These are phyloP conservation scores for Acrocyrtus sp. DNA, from an alignment of 2,888 invertebrate species.

Conservation along the genomic window DNA sequence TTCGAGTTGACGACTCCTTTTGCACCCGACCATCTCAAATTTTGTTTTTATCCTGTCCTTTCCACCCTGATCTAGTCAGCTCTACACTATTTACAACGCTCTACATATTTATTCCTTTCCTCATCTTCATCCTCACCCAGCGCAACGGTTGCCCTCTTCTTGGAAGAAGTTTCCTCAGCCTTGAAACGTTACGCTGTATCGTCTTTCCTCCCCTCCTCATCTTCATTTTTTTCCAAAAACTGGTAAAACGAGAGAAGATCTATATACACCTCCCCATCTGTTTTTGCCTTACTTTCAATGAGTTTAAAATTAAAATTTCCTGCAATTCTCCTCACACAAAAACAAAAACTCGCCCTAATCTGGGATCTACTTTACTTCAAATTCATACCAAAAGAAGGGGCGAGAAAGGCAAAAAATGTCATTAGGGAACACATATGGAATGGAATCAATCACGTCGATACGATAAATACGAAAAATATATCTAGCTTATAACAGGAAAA, in stretches of 20 bases:
- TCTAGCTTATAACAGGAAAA: constrained; percentile 45
- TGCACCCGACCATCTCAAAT: constrained; percentile 40
- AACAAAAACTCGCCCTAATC: constrained; percentile 9
- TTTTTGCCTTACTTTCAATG: constrained; percentile 36
- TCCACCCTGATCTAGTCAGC: no score
- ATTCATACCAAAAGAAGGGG: constrained; percentile 38
- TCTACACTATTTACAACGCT: not conserved
- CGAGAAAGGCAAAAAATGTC: constrained; percentile 57
- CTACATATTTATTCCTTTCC: not conserved
- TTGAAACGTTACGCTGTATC: constrained; percentile 18
- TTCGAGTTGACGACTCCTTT: no score
- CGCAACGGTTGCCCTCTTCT: not conserved
- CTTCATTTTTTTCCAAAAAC: constrained; percentile 36
- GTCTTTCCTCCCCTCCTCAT: constrained; percentile 31
- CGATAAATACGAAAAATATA: not conserved
- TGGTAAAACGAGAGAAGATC: constrained; percentile 31
- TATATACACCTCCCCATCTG: constrained; percentile 12
- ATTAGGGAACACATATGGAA: constrained; percentile 63
- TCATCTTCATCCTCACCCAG: not conserved
- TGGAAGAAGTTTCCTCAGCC: constrained; percentile 22
- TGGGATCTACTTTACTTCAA: constrained; percentile 31
- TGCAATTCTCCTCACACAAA: constrained; percentile 12
- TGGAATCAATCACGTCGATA: constrained; percentile 63
- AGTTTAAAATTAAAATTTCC: constrained; percentile 50
- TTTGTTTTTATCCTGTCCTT: constrained; percentile 38